These are phyloP conservation scores for Molossus molossus DNA, from an alignment of 2,797 vertebrate species.

Conservation along the genomic window DNA sequence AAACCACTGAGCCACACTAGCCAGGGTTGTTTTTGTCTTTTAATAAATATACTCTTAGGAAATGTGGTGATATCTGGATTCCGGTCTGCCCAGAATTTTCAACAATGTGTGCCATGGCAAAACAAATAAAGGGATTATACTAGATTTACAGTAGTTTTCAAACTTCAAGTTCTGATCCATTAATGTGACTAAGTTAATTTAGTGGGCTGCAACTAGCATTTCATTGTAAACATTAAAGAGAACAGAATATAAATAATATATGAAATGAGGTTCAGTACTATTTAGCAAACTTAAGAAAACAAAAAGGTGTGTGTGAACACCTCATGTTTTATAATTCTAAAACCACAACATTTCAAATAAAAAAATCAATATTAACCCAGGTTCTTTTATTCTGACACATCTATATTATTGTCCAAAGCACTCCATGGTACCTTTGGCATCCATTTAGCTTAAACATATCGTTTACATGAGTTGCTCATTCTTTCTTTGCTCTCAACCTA, in stretches of 20 bases:
- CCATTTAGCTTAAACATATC: slow-evolving; percentile 30
- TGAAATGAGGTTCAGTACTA: slow-evolving; percentile 30
- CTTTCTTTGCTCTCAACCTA: slow-evolving; percentile 48
- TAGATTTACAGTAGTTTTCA: slow-evolving; percentile 53
- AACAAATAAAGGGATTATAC: slow-evolving; percentile 57
- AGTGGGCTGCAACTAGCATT: neutral
- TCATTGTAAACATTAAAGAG: slow-evolving; percentile 18
- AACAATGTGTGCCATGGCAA: slow-evolving; percentile 42
- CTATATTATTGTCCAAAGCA: slow-evolving; percentile 35
- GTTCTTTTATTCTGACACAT: slow-evolving; percentile 29
- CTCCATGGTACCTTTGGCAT: neutral
- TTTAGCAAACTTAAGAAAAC: slow-evolving; percentile 49
- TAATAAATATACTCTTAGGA: slow-evolving; percentile 56
- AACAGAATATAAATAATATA: slow-evolving; percentile 56
- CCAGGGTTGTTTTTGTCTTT: neutral
- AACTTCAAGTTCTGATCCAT: slow-evolving; percentile 53
- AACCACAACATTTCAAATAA: slow-evolving; percentile 23
- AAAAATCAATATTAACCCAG: slow-evolving; percentile 16
- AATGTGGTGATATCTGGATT: slow-evolving; percentile 59
- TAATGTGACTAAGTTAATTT: slow-evolving; percentile 13
- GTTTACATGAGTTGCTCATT: slow-evolving; percentile 35
- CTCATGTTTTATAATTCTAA: slow-evolving; percentile 9
- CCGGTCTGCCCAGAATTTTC: slow-evolving; percentile 54
- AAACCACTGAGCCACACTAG: too few relatives aligned
- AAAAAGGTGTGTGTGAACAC: neutral